These are phyloP conservation scores for Syrphus vitripennis DNA, from an alignment of 2,888 invertebrate genomes.

Conservation along the genomic window DNA sequence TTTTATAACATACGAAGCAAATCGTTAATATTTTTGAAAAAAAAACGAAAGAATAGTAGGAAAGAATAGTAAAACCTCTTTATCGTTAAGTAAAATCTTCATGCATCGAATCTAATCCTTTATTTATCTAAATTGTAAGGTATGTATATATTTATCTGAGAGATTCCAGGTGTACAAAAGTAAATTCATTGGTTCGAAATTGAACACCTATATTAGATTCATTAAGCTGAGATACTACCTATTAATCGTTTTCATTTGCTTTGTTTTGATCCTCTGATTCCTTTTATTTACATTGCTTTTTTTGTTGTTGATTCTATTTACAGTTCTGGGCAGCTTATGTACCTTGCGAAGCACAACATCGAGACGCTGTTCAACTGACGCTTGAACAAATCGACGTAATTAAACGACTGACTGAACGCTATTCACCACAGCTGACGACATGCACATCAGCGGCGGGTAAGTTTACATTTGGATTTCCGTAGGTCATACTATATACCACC, in stretches of 20 bases:
- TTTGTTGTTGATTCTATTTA: constrained; percentile 34
- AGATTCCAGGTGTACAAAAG: background rate
- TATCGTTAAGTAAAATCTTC: background rate
- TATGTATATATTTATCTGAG: background rate
- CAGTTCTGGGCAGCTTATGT: constrained; percentile 90
- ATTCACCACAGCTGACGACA: constrained; percentile 85
- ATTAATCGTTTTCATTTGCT: background rate
- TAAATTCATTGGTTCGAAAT: constrained; percentile 22
- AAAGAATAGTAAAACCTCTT: background rate
- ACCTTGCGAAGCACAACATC: constrained; percentile 86
- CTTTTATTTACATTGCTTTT: background rate
- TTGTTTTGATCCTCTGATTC: background rate
- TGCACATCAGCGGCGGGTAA: constrained; percentile 87
- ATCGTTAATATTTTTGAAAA: too few relatives aligned
- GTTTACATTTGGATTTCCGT: constrained; percentile 70
- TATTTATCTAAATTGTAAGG: background rate
- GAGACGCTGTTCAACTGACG: constrained; percentile 87
- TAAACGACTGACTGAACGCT: constrained; percentile 86
- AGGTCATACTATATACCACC: background rate
- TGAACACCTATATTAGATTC: background rate
- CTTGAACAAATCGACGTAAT: constrained; percentile 89
- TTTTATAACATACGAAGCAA: too few relatives aligned
- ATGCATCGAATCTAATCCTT: background rate
- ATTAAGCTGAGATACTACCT: background rate
- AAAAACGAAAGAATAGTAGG: background rate